phyloP scores from a whole-genome alignment of 2,113 vertebrate species.

The Xiphophorus hellerii region DNA sequence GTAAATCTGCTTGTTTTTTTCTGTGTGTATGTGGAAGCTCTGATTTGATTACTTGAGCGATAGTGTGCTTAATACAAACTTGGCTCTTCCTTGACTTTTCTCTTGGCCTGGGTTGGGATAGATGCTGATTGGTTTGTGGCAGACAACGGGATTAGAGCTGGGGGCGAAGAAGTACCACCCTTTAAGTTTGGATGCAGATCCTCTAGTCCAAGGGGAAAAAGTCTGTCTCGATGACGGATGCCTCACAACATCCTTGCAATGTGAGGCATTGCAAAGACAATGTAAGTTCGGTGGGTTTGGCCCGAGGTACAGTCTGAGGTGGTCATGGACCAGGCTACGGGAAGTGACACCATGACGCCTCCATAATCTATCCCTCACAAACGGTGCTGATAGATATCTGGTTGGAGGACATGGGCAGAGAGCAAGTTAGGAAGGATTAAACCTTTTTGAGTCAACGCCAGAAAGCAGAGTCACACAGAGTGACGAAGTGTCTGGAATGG shows the following conservation, averaged over 20 bases:
- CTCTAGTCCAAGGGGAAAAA: constrained; percentile 23
- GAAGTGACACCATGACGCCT: constrained; percentile 56
- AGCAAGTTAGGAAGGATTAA: constrained; percentile 16
- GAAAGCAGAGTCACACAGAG: constrained; percentile 13
- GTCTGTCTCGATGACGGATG: constrained; percentile 41
- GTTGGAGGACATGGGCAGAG: constrained; percentile 44
- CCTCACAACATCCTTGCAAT: constrained; percentile 54
- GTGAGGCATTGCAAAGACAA: not conserved
- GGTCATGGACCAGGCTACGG: constrained; percentile 34
- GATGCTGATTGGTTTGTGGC: constrained; percentile 39
- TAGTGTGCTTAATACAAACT: constrained; percentile 53
- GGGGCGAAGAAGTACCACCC: constrained; percentile 52
- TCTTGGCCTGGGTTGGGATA: constrained; percentile 37
- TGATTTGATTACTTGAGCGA: constrained; percentile 55
- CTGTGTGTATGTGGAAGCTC: constrained; percentile 31
- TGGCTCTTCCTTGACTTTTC: constrained; percentile 45
- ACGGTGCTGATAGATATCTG: constrained; percentile 43
- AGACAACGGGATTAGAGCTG: constrained; percentile 55
- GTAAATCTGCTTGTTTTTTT: constrained; percentile 22
- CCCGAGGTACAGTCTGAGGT: constrained; percentile 18
- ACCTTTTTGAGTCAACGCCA: constrained; percentile 20
- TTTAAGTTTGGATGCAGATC: constrained; percentile 36
- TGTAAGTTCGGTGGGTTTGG: constrained; percentile 26
- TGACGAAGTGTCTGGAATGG: not conserved
- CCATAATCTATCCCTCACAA: constrained; percentile 45